Base-by-base conservation (phyloP, 2,888 invertebrate genomes). In the Eucriotettix oculatus region DNA sequence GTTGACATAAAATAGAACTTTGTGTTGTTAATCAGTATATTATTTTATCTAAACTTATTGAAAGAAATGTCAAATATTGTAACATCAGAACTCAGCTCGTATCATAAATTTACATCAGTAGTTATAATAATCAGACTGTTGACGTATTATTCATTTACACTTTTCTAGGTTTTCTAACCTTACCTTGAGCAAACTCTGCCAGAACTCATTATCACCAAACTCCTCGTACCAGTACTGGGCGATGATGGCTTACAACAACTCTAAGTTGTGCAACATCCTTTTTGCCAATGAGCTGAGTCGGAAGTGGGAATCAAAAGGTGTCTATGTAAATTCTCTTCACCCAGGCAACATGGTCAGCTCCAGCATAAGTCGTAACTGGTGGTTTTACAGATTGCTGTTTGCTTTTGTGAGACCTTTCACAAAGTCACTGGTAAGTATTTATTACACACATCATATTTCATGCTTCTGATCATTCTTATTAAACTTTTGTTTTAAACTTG, bases 271-370 rank as follows among this genome's bases (percentile, higher is more conserved):
- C 70, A 93, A 92, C 74, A 79, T 94, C 57, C 75, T 94, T 17
- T 89, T 91, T 69, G 86, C 87, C 10, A 80, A 85, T 69, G 89
- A 90, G 73, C 75, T 95, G 59, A 84, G 88, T 57, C 77, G 69
- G 71, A 79, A 82, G 66, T 86, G 89, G 83, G 82, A 82, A 63
- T 69, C 72, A 10, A 79, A 81, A 66, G 84, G 84, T 1, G 82
- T 93, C 56, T 80, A 79, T 40, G 85, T 87, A 1, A 90, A 89
- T 70, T 84, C 87, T 2, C 73, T 93, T 10, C 95, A 95, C 74
- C 95, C 95, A 1, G 95, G 95, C 3, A 96, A 95, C 71, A 83
- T 97, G 85, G 87, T 97, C 14, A 86, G 79, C 62, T 83, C 92
- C 0, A 79, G 82, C 65, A 59, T 96, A 10, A 76, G 84, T 56